These are phyloP conservation scores for Bovichtus variegatus DNA, from an alignment of 2,797 vertebrate genomes.

Conservation along the genomic window DNA sequence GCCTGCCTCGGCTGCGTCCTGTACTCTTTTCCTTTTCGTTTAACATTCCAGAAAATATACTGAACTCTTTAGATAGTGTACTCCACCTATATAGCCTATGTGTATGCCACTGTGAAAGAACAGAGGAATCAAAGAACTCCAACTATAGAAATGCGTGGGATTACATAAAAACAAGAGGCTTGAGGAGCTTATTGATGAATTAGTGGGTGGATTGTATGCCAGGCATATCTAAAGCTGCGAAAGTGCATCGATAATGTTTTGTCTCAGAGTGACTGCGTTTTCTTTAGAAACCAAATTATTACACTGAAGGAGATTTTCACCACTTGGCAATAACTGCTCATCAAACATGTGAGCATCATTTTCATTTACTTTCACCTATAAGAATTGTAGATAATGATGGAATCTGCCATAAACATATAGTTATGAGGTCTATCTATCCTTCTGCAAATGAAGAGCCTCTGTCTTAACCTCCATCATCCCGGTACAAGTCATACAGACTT, in stretches of 20 bases:
- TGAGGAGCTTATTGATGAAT: constrained; percentile 65
- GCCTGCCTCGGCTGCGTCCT: not conserved
- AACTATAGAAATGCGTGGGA: constrained; percentile 56
- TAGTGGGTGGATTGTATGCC: constrained; percentile 61
- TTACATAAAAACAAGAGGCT: constrained; percentile 50
- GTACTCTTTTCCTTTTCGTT: constrained; percentile 27
- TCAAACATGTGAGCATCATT: constrained; percentile 7
- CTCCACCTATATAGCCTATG: not conserved
- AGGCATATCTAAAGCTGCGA: constrained; percentile 40
- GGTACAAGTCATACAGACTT: constrained; percentile 40
- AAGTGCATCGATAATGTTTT: constrained; percentile 39
- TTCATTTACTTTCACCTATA: not conserved
- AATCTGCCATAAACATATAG: constrained; percentile 3
- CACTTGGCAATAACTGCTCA: not conserved
- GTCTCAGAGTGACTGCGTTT: constrained; percentile 26
- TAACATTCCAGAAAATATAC: not conserved
- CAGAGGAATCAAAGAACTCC: constrained; percentile 50
- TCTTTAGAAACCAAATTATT: constrained; percentile 30
- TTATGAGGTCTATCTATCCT: constrained; percentile 20
- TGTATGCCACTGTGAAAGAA: constrained; percentile 28
- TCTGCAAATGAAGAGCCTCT: constrained; percentile 37
- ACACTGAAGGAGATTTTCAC: constrained; percentile 8
- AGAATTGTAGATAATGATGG: not conserved
- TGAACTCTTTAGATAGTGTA: not conserved
- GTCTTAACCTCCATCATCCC: constrained; percentile 39